These are phyloP conservation scores for Podarcis raffonei DNA, from an alignment of 2,113 vertebrate species.

Conservation along the genomic window DNA sequence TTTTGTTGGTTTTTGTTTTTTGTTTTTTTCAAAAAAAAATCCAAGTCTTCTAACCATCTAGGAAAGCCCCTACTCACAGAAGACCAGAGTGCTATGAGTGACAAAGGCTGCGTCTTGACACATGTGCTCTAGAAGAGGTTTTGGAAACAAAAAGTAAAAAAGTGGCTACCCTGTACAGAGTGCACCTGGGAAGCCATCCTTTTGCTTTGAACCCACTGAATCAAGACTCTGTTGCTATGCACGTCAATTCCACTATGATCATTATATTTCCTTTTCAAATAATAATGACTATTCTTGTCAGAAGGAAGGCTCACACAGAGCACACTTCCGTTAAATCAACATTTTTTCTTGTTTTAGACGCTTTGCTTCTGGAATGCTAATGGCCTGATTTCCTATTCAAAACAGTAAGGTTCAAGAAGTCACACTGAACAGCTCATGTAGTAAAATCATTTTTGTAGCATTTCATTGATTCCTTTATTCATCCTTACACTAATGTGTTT, in stretches of 20 bases:
- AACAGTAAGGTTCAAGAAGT: slow-evolving; percentile 23
- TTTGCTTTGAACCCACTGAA: not conserved
- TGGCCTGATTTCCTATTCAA: slow-evolving; percentile 17
- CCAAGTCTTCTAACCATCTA: too few relatives aligned
- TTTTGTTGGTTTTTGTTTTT: not conserved
- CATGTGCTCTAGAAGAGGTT: not conserved
- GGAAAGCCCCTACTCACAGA: not conserved
- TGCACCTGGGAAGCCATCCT: not conserved
- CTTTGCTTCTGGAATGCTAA: slow-evolving; percentile 9
- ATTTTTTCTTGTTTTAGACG: not conserved
- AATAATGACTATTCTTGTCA: slow-evolving; percentile 4
- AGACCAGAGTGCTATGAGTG: not conserved
- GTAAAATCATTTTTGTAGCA: not conserved
- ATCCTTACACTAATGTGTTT: slow-evolving; percentile 14
- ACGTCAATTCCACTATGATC: not conserved
- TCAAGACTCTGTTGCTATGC: not conserved
- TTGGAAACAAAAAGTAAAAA: not conserved
- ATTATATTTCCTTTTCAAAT: not conserved
- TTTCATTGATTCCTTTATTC: not conserved
- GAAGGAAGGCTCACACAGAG: not conserved
- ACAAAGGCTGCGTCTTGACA: not conserved
- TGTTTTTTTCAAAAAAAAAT: not conserved
- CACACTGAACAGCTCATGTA: not conserved
- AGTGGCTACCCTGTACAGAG: not conserved
- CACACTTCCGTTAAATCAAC: slow-evolving; percentile 1